Base-by-base conservation (phyloP, 1,140 invertebrate genomes). In the Capitella teleta region DNA sequence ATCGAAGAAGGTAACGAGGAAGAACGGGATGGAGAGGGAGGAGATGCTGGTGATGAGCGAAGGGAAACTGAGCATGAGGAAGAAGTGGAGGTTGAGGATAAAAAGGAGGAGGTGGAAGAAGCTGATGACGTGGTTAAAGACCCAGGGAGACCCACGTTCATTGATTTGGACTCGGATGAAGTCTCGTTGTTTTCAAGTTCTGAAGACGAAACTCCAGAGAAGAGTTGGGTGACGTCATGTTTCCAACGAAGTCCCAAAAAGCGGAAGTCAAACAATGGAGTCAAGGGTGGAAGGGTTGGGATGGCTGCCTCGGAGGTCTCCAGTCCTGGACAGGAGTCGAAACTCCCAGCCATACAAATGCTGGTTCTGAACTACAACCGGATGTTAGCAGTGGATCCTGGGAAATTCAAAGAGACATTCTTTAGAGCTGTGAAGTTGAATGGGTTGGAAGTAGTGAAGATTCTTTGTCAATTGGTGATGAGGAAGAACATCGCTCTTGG, bases 371-470 rank as follows among this genome's bases (percentile, higher is more conserved):
- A 47, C 45, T 47, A 38, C 45, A 24, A 8, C 14, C 45, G 25
- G 5, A 47, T 47, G 45, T 19, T 47, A 10, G 45, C 5, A 5
- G n/a, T n/a, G n/a, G 16, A 30, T 10, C 5, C 28, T 5, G 23
- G 14, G 3, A 26, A 32, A 23, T 34, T 32, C 45, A 16, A 12
- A 5, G 26, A 47, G n/a, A 32, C 23, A 14, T n/a, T 32, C 14
- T 47, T 47, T 19, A 14, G 45, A 10, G 45, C 45, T 3, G 45
- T 47, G n/a, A 47, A 47, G 30, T 30, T 47, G 45, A 47, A 47
- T 23, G 28, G 28, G n/a, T 16, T 47, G 18, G 45, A 10, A 26
- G 45, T 47, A 14, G 28, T 28, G 23, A 26, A 28, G 12, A 36
- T 47, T 14, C 30, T 47, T 4, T 47, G 45, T 30, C 12, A 36